Evolutionary conservation across 2,888 invertebrate species (phyloP).

Genomic region (Clostera curtula): DNA sequence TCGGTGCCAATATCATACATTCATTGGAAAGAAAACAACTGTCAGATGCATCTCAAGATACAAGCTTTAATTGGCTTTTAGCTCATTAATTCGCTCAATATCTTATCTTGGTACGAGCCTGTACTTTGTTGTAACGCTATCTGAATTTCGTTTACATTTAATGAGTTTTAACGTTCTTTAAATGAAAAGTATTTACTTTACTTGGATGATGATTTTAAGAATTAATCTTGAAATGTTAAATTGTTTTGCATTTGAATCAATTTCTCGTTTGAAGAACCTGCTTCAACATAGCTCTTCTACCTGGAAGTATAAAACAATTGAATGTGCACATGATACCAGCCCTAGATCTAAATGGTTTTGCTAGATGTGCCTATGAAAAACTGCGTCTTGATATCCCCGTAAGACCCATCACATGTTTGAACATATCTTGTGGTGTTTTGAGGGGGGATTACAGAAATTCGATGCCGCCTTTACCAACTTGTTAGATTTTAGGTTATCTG

Average conservation of each 20-base stretch:
- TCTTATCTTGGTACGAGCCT: constrained; percentile 9
- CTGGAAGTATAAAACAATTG: no score
- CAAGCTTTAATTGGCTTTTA: constrained; percentile 20
- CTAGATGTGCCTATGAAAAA: no score
- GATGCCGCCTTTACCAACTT: constrained; percentile 3
- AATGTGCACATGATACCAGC: no score
- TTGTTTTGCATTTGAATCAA: no score
- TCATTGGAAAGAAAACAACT: constrained; percentile 14
- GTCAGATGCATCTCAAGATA: constrained; percentile 14
- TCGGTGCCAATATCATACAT: constrained; percentile 3
- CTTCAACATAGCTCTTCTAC: no score
- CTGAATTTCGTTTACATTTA: constrained; percentile 12
- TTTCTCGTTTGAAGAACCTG: no score
- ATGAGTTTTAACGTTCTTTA: no score
- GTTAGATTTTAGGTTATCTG: constrained; percentile 7
- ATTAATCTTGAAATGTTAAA: no score
- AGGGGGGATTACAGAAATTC: constrained; percentile 46
- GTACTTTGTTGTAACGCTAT: constrained; percentile 11
- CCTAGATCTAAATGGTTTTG: no score
- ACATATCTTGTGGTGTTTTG: constrained; percentile 41
- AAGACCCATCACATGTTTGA: constrained; percentile 40
- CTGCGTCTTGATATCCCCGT: constrained; percentile 36
- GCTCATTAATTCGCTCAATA: constrained; percentile 7
- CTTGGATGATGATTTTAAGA: no score
- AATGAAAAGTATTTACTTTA: no score